Evolutionary conservation across 2,113 vertebrate species (phyloP), one percentile per base, ranked within the genome.

Genomic region (Speoplatyrhinus poulsoni): DNA sequence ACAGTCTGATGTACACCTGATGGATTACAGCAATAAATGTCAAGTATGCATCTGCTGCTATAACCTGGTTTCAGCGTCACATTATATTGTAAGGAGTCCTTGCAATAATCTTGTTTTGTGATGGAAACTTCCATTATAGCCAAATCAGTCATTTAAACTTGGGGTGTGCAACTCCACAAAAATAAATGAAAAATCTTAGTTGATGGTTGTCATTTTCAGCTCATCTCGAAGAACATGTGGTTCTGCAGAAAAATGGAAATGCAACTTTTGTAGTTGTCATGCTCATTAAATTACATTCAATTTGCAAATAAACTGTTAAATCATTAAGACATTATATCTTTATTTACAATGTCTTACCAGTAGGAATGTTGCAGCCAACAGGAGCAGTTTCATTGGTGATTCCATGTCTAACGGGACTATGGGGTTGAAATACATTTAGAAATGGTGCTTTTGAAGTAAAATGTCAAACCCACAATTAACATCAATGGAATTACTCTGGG

Each of bases 171-270:
- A 10, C 32, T 26, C 12, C 12, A 8, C 12, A n/a, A 41, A 41
- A 41, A 41, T 41, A 41, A 41, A 6, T 8, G 4, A 8, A 41
- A 8, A 5, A 41, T 5, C 36, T 6, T 41, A 32, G 16, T 5
- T 68, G 46, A 12, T 33, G 12, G 19, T 3, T 33, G 6, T 69
- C n/a, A 13, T 46, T 12, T 3, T 92, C 86, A 94, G 83, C 88
- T 95, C 88, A 88, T 90, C 80, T 94, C 90, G 77, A 94, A 95
- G 87, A 91, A 94, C 91, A 92, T 92, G 62, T 89, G 86, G 83
- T 88, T 92, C 91, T 93, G 77, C 0, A 69, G 69, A 83, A 77
- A 58, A 85, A 1, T 62, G 26, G 62, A 5, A 32, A 2, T 50
- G 41, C 50, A 48, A 4, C 36, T 41, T 5, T 8, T 41, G 36